Conservation (phyloP, 1,140 invertebrate genomes). For the Formica exsecta region DNA sequence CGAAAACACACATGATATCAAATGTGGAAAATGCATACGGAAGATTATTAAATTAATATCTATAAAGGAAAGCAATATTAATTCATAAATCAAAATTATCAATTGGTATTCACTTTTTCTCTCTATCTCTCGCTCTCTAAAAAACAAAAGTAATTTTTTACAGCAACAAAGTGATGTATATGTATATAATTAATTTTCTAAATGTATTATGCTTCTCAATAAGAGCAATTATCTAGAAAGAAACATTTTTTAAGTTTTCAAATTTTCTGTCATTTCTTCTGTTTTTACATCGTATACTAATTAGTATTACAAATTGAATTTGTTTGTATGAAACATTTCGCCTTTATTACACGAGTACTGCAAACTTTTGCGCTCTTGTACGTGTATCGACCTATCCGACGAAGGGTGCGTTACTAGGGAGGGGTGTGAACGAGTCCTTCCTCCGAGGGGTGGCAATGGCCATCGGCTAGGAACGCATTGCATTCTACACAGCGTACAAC, state of each 20-base stretch:
- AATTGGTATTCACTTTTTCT: not conserved
- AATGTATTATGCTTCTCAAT: not conserved
- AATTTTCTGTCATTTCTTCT: not conserved
- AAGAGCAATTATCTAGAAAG: constrained; percentile 4
- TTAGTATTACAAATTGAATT: constrained; percentile 38
- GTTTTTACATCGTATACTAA: constrained; percentile 33
- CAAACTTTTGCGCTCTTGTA: constrained; percentile 73
- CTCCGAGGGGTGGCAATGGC: constrained; percentile 77
- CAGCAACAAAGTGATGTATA: too few relatives aligned
- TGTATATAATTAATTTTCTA: constrained; percentile 20
- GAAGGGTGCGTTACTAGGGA: constrained; percentile 77
- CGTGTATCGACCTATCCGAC: constrained; percentile 80
- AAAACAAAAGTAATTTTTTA: not conserved
- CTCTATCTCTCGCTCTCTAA: not conserved
- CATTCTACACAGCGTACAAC: constrained; percentile 75
- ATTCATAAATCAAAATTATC: not conserved
- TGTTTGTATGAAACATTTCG: constrained; percentile 43
- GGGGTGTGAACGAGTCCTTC: constrained; percentile 77
- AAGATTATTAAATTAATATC: not conserved
- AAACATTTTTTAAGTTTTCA: not conserved
- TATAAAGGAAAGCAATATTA: not conserved
- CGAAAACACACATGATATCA: not conserved
- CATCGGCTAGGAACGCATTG: constrained; percentile 78
- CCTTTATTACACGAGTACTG: constrained; percentile 46
- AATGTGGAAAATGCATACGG: not conserved